These are phyloP conservation scores for Diphyllodes magnificus DNA, from an alignment of 2,113 vertebrate genomes.

Conservation along the genomic window DNA sequence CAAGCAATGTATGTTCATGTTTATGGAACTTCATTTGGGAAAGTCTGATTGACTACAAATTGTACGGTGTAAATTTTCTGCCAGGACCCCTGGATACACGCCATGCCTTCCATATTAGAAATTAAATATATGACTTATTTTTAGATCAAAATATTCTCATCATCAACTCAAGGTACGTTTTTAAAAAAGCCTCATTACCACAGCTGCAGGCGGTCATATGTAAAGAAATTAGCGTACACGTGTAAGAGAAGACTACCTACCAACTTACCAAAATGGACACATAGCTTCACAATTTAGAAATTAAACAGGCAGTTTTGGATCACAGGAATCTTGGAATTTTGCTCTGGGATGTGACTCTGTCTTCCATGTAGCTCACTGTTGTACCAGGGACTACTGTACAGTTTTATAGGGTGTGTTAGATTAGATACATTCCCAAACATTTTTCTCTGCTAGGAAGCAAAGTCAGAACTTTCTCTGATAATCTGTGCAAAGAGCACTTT, in stretches of 20 bases:
- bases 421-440: constrained; percentile 1
- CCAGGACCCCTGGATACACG: not conserved
- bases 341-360: not conserved
- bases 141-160: constrained; percentile 51
- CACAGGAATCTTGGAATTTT: not conserved
- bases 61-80: not conserved
- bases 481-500: not conserved
- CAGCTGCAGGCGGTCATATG: not conserved
- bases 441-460: not conserved
- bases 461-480: not conserved
- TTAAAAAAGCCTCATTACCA: constrained; percentile 14
- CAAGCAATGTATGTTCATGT: constrained; percentile 5
- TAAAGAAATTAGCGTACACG: not conserved
- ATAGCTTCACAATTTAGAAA: not conserved
- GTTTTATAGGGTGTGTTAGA: constrained; percentile 31
- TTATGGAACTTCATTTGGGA: constrained; percentile 37
- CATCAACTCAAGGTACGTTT: constrained; percentile 37
- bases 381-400: not conserved
- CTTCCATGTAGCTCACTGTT: not conserved
- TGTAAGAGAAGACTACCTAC: not conserved
- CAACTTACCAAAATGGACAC: not conserved
- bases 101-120: constrained; percentile 27
- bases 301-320: not conserved
- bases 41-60: constrained; percentile 43
- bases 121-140: constrained; percentile 40